Base-by-base conservation (phyloP, 2,888 invertebrate species). In the Conchocele bisecta region DNA sequence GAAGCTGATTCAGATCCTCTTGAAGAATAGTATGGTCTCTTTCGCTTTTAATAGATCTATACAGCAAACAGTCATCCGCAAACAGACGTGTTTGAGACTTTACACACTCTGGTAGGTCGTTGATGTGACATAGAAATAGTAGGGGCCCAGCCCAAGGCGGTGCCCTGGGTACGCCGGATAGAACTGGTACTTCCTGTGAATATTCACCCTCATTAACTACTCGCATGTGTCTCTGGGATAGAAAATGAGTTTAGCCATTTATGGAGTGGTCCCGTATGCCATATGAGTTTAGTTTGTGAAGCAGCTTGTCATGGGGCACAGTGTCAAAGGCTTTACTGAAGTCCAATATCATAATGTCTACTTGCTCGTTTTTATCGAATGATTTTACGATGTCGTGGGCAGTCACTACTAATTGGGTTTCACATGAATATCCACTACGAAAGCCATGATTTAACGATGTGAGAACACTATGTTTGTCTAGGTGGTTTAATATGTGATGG, bases 41-140 rank as follows among this genome's bases (percentile, higher is more conserved):
- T 2, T 39, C 15, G n/a, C 28, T 28, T 48, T 48, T 26, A 7
- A 48, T 28, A 15, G n/a, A 15, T 35, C 46, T 35, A 20, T 64
- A 64, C 7, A 66, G 35, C 9, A 66, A 24, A 29, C 66, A 66
- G 26, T 66, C 66, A 15, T 66, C 66, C 17, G 59, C 59, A 24
- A 54, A 67, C 11, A 67, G 39, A 6, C 59, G 22, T 5, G 54
- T 48, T 22, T 60, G 48, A 9, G 67, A 67, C 41, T 53, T 26
- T 1, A 67, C 63, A 4, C n/a, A 35, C 7, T 28, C 17, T 1
- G 63, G 68, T n/a, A 69, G 17, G 37, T 63, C 61, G 37, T 69
- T 66, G 31, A 61, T 50, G 31, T 61, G 54, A 31, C 57, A 53
- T n/a, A 57, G n/a, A 26, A 54, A 61, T 4, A 67, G 13, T 2